Evolutionary conservation across 1,140 invertebrate genomes (phyloP).

Genomic region (Ostrea edulis): DNA sequence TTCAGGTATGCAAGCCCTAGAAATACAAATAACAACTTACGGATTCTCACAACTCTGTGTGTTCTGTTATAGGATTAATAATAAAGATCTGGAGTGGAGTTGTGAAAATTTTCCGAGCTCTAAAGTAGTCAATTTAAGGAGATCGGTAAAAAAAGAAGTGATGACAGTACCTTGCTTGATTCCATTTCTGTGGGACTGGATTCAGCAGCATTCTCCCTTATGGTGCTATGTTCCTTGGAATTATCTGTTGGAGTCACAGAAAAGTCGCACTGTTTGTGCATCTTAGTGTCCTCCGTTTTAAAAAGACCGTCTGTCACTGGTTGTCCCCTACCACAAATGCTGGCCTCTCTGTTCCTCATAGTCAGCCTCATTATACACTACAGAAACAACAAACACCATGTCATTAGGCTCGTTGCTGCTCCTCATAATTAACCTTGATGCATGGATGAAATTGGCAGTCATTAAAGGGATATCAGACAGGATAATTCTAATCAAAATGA

Average conservation of each 20-base stretch:
- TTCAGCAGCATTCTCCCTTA: background rate
- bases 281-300: conserved; percentile 2
- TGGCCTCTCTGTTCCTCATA: background rate
- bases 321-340: conserved; percentile 11
- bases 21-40: too few species aligned
- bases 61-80: too few species aligned
- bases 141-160: too few species aligned
- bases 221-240: background rate
- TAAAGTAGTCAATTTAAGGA: too few species aligned
- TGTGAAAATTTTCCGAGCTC: too few species aligned
- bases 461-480: background rate
- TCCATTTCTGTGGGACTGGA: background rate
- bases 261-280: background rate
- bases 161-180: background rate
- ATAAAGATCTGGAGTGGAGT: too few species aligned
- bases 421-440: background rate
- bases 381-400: background rate
- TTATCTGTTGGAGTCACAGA: background rate
- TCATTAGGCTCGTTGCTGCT: background rate
- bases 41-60: too few species aligned
- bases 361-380: conserved; percentile 24
- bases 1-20: background rate
- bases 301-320: background rate
- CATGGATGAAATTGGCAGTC: background rate
- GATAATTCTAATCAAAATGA: conserved; percentile 23